Conservation (phyloP, 2,888 invertebrate species). For the Drosophila nr. fundita region DNA sequence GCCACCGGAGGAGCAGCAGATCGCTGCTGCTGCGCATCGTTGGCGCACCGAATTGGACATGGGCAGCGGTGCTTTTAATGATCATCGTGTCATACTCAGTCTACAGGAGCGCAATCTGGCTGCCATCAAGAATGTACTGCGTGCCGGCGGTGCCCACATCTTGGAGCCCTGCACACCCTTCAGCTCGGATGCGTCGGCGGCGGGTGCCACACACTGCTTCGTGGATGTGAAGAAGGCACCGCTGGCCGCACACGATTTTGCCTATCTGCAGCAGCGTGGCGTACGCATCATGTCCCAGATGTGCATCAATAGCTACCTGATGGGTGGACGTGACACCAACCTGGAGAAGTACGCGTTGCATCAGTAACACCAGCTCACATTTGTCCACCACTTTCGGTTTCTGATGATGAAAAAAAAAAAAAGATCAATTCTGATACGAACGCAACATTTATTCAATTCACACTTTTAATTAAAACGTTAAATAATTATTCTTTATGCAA, state of each 20-base stretch:
- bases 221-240: slow-evolving; percentile 82
- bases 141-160: slow-evolving; percentile 91
- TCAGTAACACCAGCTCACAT: slow-evolving; percentile 9
- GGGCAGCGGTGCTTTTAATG: slow-evolving; percentile 86
- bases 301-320: slow-evolving; percentile 83
- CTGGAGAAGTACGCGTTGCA: slow-evolving; percentile 69
- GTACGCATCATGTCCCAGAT: slow-evolving; percentile 81
- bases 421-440: no score
- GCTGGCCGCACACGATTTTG: slow-evolving; percentile 69
- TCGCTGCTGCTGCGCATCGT: slow-evolving; percentile 88
- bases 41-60: slow-evolving; percentile 88
- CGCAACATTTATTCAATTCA: no score
- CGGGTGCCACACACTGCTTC: slow-evolving; percentile 82
- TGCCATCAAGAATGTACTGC: slow-evolving; percentile 89
- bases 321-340: slow-evolving; percentile 82
- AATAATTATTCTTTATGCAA: no score
- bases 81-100: slow-evolving; percentile 86
- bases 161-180: slow-evolving; percentile 85
- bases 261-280: slow-evolving; percentile 67
- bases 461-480: no score
- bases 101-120: slow-evolving; percentile 87
- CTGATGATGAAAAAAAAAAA: no score
- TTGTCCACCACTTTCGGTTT: neutral
- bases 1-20: slow-evolving; percentile 85
- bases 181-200: slow-evolving; percentile 46